phyloP scores from a whole-genome alignment of 2,888 invertebrate species.

The Monoplex corrugatus region DNA sequence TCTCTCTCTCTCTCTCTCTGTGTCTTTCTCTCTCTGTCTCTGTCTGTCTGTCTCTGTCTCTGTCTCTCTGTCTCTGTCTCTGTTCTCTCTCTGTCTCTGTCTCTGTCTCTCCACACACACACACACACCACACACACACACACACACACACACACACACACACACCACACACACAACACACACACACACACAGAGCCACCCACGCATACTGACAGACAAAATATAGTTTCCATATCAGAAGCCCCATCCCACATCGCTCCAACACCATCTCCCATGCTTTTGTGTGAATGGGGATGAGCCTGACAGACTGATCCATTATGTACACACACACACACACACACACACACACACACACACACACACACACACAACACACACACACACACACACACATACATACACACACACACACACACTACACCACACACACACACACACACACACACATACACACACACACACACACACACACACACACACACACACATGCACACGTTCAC shows the following conservation, averaged over 20 bases:
- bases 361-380: background rate
- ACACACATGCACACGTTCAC: background rate
- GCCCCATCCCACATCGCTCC: too few species aligned
- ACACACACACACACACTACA: background rate
- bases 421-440: slow-evolving; percentile 18
- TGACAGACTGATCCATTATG: too few species aligned
- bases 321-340: background rate
- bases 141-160: background rate
- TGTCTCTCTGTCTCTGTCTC: background rate
- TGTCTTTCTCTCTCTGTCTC: background rate
- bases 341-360: background rate
- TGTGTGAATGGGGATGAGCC: too few species aligned
- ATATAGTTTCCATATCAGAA: background rate
- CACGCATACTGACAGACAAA: background rate
- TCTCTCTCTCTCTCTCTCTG: too few species aligned
- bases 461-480: slow-evolving; percentile 8
- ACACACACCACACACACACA: slow-evolving; percentile 15
- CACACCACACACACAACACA: too few species aligned
- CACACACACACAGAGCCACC: background rate
- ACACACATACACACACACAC: background rate
- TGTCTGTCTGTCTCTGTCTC: background rate
- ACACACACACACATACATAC: background rate
- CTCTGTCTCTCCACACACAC: background rate
- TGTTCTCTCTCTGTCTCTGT: background rate
- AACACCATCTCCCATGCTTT: too few species aligned